These are phyloP conservation scores for Plebejus melissa DNA, from an alignment of 2,888 invertebrate genomes.

Conservation along the genomic window DNA sequence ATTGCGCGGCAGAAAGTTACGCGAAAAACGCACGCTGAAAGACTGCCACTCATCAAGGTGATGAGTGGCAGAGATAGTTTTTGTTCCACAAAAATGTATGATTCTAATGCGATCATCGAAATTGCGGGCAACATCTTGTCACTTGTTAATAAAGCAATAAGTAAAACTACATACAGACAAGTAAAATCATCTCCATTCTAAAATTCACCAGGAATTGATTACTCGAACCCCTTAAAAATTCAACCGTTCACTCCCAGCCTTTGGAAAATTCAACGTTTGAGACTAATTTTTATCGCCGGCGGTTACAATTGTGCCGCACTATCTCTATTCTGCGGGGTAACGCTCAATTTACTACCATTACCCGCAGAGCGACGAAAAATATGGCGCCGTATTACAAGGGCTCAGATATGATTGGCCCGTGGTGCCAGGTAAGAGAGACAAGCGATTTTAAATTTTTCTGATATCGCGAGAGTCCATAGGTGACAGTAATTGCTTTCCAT, in stretches of 20 bases:
- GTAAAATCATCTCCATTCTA: not conserved
- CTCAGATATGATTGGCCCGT: constrained; percentile 49
- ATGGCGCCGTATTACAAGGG: constrained; percentile 71
- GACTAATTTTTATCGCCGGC: constrained; percentile 17
- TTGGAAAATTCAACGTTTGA: constrained; percentile 7
- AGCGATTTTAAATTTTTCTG: constrained; percentile 29
- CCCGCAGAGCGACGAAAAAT: constrained; percentile 70
- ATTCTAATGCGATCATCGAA: too few species aligned
- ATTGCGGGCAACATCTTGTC: too few species aligned
- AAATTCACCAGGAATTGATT: not conserved
- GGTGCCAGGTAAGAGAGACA: constrained; percentile 42
- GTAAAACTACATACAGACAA: not conserved
- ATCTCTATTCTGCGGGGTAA: constrained; percentile 53
- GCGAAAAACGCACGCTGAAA: too few species aligned
- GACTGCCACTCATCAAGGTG: too few species aligned
- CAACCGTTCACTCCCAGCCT: not conserved
- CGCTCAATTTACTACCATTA: constrained; percentile 62
- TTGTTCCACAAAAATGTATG: too few species aligned
- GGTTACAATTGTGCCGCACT: constrained; percentile 36
- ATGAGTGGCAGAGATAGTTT: too few species aligned
- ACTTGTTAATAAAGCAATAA: not conserved
- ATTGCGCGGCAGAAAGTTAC: too few species aligned
- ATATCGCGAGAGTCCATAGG: too few species aligned
- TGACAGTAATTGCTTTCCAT: too few species aligned
- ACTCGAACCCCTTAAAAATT: not conserved